Evolutionary conservation across 1,140 invertebrate species (phyloP).

Genomic region (Caenorhabditis brenneri): DNA sequence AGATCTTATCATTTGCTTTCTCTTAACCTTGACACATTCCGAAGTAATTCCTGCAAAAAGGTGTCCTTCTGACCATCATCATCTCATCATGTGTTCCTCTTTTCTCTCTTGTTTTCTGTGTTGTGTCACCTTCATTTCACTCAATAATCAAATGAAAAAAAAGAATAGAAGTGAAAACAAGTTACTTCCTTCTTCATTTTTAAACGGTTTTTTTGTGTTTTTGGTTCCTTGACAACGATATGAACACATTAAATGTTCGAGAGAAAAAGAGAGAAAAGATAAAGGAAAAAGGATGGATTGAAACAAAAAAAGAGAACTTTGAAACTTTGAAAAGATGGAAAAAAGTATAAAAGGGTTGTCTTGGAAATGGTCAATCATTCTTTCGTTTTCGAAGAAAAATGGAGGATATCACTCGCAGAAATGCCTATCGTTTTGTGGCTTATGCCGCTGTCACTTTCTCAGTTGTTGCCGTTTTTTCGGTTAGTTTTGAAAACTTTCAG

Average conservation of each 20-base stretch:
- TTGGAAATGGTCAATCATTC: neutral
- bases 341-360: neutral
- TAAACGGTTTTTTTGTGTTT: neutral
- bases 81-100: neutral
- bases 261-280: neutral
- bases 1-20: too few species aligned
- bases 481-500: conserved; percentile 12
- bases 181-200: neutral
- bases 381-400: conserved; percentile 4
- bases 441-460: conserved; percentile 27
- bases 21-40: too few species aligned
- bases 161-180: neutral
- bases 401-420: conserved; percentile 3
- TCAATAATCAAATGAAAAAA: neutral
- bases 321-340: neutral
- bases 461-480: conserved; percentile 17
- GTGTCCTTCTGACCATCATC: neutral
- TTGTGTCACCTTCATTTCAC: neutral
- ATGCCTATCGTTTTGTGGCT: conserved; percentile 10
- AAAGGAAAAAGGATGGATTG: neutral
- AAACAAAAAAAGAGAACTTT: neutral
- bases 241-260: neutral
- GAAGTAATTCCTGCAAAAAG: too few species aligned
- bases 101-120: neutral
- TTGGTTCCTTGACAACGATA: neutral